A percentile compares a stretch with the other conserved stretches of the same genome.
Evolutionary conservation across 2,797 vertebrate species (phyloP).

Genomic region (Clarias pachynema): DNA sequence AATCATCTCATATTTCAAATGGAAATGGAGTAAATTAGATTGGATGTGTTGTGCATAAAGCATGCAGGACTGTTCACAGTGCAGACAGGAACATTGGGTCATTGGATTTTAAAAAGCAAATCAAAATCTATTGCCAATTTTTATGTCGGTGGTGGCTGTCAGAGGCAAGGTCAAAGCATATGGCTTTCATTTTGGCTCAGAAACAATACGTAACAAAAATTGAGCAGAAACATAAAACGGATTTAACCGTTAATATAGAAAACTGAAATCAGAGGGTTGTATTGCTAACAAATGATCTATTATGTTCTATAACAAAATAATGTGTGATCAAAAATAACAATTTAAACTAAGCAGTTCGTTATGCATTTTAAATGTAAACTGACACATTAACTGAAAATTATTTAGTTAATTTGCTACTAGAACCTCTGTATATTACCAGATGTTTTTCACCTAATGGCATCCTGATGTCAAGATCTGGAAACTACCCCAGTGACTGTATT

Average conservation of each 20-base stretch:
- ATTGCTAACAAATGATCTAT: background rate
- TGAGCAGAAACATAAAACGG: background rate
- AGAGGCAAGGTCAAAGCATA: background rate
- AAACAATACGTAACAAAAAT: background rate
- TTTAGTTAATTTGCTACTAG: background rate
- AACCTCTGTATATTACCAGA: background rate
- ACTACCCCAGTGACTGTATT: background rate
- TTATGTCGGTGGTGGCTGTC: background rate
- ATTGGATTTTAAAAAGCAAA: slow-evolving; percentile 3
- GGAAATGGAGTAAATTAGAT: slow-evolving; percentile 11
- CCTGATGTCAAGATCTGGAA: background rate
- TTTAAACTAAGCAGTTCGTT: background rate
- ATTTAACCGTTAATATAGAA: background rate
- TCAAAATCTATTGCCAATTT: slow-evolving; percentile 9
- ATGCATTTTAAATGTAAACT: background rate
- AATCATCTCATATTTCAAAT: slow-evolving; percentile 2
- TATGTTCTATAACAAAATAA: background rate
- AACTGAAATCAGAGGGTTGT: background rate
- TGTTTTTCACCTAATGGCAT: background rate
- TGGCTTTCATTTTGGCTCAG: background rate
- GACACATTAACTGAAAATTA: background rate
- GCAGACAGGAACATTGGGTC: background rate
- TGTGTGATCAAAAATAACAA: background rate
- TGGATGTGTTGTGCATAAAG: slow-evolving; percentile 4
- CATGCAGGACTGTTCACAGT: background rate